A percentile compares a stretch with the other conserved stretches of the same genome.
phyloP scores from a whole-genome alignment of 2,888 invertebrate genomes.

The Dicyrtomina minuta region DNA sequence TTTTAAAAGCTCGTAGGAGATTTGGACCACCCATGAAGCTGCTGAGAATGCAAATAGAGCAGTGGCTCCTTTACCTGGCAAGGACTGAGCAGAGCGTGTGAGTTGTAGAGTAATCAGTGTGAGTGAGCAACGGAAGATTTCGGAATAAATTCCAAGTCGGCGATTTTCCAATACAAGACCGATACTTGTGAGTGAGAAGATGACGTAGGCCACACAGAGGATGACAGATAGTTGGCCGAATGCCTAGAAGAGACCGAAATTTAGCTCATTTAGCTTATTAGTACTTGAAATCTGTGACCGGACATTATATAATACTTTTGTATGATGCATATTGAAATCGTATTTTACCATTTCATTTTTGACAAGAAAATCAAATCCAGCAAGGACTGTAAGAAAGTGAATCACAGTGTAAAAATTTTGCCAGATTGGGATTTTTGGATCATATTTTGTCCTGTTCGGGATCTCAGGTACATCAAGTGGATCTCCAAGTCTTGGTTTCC shows the following conservation, averaged over 20 bases:
- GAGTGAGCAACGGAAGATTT: constrained; percentile 21
- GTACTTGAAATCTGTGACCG: background rate
- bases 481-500: constrained; percentile 73
- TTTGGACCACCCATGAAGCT: background rate
- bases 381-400: constrained; percentile 68
- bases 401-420: constrained; percentile 67
- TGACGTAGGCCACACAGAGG: constrained; percentile 65
- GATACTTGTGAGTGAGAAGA: constrained; percentile 68
- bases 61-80: background rate
- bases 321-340: too few species aligned
- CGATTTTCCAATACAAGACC: constrained; percentile 72
- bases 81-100: background rate
- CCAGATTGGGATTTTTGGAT: constrained; percentile 67
- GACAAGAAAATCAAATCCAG: constrained; percentile 68
- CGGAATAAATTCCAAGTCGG: constrained; percentile 18
- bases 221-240: constrained; percentile 65
- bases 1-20: too few species aligned
- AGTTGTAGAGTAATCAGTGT: background rate
- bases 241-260: constrained; percentile 61
- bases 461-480: constrained; percentile 74
- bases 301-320: too few species aligned
- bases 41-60: constrained; percentile 6
- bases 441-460: constrained; percentile 66
- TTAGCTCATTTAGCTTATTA: background rate
- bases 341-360: constrained; percentile 65